Evolutionary conservation across 2,113 vertebrate genomes (phyloP), one percentile per base, ranked within the genome.

Genomic region (Ranitomeya imitator): DNA sequence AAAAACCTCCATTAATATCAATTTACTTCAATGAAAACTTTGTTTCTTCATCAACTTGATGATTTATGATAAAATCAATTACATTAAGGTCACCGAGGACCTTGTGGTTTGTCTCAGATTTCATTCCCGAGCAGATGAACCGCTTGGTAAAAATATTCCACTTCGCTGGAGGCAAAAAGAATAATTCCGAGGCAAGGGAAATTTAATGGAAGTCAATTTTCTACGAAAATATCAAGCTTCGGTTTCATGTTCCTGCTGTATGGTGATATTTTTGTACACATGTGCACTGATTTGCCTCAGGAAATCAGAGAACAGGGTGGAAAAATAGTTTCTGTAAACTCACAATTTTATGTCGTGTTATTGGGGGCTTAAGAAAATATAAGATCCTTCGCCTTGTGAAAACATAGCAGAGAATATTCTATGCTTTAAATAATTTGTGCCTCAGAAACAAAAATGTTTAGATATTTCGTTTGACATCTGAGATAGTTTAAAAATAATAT

Each of bases 51-150:
- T 94, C 94, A 94, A 97, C 95, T 96, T 96, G 96, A 96, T 97
- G 96, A 98, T 97, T 95, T 96, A 98, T 97, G 95, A 96, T 95
- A 94, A 96, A 97, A 98, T 97, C 95, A 94, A 97, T 97, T 95
- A 94, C 94, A 96, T 96, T 93, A 94, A 90, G 90, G 92, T 93
- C 93, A 95, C 94, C 95, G 91, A 93, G 92, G 93, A 91, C 92
- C 93, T 93, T 95, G 95, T 93, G 95, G 94, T 94, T 95, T 93
- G 93, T 92, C 95, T 95, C 94, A 91, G 94, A 92, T 95, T 95
- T 94, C 93, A 93, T 95, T 94, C 94, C 90, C 93, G 91, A 88
- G 65, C 93, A 92, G 90, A 93, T 92, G 94, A 95, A 91, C 94
- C 90, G 79, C 93, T 92, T 92, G 94, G 93, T 95, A 92, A 95